Evolutionary conservation across 2,797 vertebrate species (phyloP).

Genomic region (Neosalanx taihuensis): DNA sequence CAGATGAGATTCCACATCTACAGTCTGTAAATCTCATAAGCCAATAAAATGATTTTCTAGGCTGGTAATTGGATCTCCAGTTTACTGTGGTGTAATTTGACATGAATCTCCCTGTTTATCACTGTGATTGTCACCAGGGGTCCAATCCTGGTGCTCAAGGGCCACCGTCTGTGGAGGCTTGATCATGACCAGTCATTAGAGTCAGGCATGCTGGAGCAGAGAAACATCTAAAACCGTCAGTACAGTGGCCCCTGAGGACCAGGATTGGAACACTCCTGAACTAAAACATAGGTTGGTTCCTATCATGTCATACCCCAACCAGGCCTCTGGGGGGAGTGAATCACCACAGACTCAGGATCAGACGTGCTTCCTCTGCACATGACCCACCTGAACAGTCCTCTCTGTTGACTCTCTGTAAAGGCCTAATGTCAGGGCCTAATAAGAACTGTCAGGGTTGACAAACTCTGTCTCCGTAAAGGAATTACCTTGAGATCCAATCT

Average conservation of each 20-base stretch:
- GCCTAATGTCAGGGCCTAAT: no score
- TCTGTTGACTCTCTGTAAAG: neutral
- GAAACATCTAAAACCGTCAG: no score
- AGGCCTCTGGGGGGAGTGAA: conserved; percentile 51
- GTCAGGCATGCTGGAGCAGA: no score
- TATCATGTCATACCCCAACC: neutral
- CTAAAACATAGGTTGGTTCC: neutral
- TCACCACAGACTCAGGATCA: conserved; percentile 24
- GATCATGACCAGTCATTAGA: no score
- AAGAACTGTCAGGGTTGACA: neutral
- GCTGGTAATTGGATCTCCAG: neutral
- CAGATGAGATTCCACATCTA: neutral
- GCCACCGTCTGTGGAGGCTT: no score
- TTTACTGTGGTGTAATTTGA: no score
- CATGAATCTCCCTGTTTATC: no score
- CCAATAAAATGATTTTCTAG: neutral
- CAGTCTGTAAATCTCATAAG: neutral
- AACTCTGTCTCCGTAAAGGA: neutral
- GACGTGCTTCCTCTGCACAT: neutral
- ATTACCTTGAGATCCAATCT: neutral
- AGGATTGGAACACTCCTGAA: no score
- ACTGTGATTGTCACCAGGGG: no score
- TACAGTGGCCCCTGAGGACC: no score
- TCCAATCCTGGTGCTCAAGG: no score
- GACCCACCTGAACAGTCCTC: neutral